Evolutionary conservation across 2,797 vertebrate species (phyloP), one percentile per base, ranked within the genome.

Genomic region (Enteromius thamalakanensis): DNA sequence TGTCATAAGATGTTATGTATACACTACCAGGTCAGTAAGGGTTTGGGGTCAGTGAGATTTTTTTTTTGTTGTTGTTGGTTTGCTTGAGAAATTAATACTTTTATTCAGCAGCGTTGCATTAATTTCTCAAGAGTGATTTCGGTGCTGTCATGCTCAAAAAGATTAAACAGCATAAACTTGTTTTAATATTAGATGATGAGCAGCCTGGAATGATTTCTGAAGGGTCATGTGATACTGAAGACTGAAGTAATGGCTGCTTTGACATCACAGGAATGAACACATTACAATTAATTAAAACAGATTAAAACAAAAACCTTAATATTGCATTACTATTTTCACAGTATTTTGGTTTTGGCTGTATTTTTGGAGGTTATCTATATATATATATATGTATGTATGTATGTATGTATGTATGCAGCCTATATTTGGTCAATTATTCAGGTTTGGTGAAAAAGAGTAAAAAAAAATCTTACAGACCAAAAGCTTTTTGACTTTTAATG

Each of bases 1-100:
- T 90, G 92, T 90, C 91, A 92, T 90, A 88, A 92, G 86, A 86
- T 84, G 87, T 78, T 15, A 34, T 65, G 76, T 49, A 21, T 32
- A 34, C 29, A 67, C 19, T 49, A 51, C 6, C 21, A 65, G 19
- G 34, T 67, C 60, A 78, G 29, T 19, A 19, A 47, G 12, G 12
- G 58, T 14, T 45, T 64, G 42, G 11, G 40, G 76, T 64, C 76
- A 47, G 23, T 78, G 37, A 1, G 32, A 14, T 37, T 29, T 74
- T 19, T 26, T 26, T 6, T 2, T 49, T n/a, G 53, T n/a, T n/a
- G n/a, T 51, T 45, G 17, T 45, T 69, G n/a, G 53, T 51, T 32
- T 51, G 26, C 45, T 23, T 2, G 37, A 55, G 6, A 23, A 76
- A 60, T 76, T 0, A 75, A 15, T 10, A 29, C 4, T 42, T 23